phyloP scores from a whole-genome alignment of 2,888 invertebrate species.

The Caenorhabditis angaria region DNA sequence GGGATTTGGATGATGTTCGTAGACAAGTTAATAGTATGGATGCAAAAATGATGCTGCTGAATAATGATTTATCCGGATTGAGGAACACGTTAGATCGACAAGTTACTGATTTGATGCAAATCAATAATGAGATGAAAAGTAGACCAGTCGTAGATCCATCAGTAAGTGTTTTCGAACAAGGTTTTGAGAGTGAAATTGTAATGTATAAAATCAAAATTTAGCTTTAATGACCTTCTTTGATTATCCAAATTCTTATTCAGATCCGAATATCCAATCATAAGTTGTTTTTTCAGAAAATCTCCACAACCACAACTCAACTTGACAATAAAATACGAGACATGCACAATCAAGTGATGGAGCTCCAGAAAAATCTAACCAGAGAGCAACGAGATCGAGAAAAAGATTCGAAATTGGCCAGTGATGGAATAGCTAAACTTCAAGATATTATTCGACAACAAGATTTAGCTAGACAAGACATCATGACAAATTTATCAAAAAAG shows the following conservation, averaged over 20 bases:
- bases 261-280: too few species aligned
- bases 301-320: slow-evolving; percentile 58
- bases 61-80: slow-evolving; percentile 47
- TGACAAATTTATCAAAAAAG: slow-evolving; percentile 60
- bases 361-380: slow-evolving; percentile 57
- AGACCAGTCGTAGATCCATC: slow-evolving; percentile 65
- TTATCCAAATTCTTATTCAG: too few species aligned
- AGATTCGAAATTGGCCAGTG: slow-evolving; percentile 51
- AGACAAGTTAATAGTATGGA: slow-evolving; percentile 56
- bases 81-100: slow-evolving; percentile 50
- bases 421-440: slow-evolving; percentile 61
- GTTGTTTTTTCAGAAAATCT: slow-evolving; percentile 55
- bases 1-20: slow-evolving; percentile 62
- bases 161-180: slow-evolving; percentile 26
- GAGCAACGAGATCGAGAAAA: slow-evolving; percentile 64
- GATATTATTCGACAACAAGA: slow-evolving; percentile 65
- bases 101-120: slow-evolving; percentile 45
- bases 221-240: not conserved
- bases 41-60: slow-evolving; percentile 52
- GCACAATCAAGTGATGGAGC: slow-evolving; percentile 63
- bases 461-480: slow-evolving; percentile 59
- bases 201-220: not conserved
- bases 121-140: slow-evolving; percentile 52
- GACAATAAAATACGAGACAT: slow-evolving; percentile 66
- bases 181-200: not conserved